Percentiles rank a stretch among this genome's conserved stretches.
phyloP scores from a whole-genome alignment of 1,140 invertebrate species.

The Gonioctena quinquepunctata region DNA sequence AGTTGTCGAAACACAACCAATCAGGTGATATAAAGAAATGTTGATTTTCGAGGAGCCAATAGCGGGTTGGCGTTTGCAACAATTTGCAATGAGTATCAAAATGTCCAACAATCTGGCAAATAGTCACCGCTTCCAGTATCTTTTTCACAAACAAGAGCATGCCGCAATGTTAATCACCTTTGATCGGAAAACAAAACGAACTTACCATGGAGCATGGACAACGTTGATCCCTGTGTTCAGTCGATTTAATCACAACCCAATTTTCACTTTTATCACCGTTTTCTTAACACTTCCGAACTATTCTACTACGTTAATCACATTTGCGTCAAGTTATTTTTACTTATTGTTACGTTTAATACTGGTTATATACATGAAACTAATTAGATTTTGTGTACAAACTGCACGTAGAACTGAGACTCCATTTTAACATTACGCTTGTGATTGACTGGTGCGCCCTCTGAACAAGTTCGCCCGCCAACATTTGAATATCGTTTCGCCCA shows the following conservation, averaged over 20 bases:
- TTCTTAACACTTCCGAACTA: constrained; percentile 34
- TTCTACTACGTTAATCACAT: constrained; percentile 33
- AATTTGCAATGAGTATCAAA: constrained; percentile 16
- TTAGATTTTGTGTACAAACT: constrained; percentile 52
- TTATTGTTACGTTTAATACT: constrained; percentile 39
- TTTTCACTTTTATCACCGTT: constrained; percentile 35
- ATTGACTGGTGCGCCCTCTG: constrained; percentile 44
- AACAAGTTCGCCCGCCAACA: constrained; percentile 19
- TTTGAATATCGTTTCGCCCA: constrained; percentile 31
- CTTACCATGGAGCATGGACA: constrained; percentile 51
- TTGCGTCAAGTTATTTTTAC: constrained; percentile 39
- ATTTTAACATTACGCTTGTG: constrained; percentile 56
- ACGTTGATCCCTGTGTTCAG: constrained; percentile 34
- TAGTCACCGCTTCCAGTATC: neutral
- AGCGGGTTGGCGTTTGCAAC: constrained; percentile 56
- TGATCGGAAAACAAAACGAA: constrained; percentile 31
- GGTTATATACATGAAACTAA: constrained; percentile 43
- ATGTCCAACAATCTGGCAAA: neutral
- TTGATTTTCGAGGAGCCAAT: constrained; percentile 64
- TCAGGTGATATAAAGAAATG: constrained; percentile 64
- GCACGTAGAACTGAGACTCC: constrained; percentile 53
- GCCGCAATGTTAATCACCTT: constrained; percentile 12
- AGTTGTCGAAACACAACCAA: constrained; percentile 62
- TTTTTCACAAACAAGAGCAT: neutral
- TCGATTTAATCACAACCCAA: constrained; percentile 27